Conservation (phyloP, 2,113 vertebrate genomes). For the Percina caprodes region DNA sequence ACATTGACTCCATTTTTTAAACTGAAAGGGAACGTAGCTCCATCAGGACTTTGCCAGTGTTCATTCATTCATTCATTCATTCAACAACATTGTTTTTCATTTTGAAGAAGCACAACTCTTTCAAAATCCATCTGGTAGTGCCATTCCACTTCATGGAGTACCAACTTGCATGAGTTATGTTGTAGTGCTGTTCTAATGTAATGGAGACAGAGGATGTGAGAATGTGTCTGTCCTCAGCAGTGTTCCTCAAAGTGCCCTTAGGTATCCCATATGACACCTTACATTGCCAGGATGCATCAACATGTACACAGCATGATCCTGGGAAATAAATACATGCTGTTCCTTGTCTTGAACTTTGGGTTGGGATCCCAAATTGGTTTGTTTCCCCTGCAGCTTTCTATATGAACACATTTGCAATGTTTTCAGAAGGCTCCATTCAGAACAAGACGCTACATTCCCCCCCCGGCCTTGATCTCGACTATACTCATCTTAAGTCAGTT, state of each 20-base stretch:
- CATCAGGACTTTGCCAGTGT: no score
- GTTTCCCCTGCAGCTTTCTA: not conserved
- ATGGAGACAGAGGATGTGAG: constrained; percentile 1
- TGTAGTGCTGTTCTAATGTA: constrained; percentile 5
- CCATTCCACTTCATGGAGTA: not conserved
- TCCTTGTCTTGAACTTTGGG: not conserved
- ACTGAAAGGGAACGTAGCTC: no score
- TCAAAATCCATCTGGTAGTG: not conserved
- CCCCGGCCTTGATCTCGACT: constrained; percentile 4
- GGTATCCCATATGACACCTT: not conserved
- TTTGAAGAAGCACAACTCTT: not conserved
- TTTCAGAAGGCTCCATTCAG: not conserved
- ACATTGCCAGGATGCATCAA: constrained; percentile 2
- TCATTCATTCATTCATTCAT: no score
- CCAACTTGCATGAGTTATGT: not conserved
- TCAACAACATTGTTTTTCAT: not conserved
- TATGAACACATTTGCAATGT: constrained; percentile 3
- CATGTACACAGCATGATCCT: not conserved
- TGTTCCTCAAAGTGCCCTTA: not conserved
- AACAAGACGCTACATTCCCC: not conserved
- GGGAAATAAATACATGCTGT: not conserved
- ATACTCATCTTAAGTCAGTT: not conserved
- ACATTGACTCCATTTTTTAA: no score
- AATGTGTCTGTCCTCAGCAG: not conserved
- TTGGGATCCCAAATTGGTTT: constrained; percentile 29